Evolutionary conservation across 2,888 invertebrate species (phyloP), one percentile per base, ranked within the genome.

Genomic region (Ligdia adustata): DNA sequence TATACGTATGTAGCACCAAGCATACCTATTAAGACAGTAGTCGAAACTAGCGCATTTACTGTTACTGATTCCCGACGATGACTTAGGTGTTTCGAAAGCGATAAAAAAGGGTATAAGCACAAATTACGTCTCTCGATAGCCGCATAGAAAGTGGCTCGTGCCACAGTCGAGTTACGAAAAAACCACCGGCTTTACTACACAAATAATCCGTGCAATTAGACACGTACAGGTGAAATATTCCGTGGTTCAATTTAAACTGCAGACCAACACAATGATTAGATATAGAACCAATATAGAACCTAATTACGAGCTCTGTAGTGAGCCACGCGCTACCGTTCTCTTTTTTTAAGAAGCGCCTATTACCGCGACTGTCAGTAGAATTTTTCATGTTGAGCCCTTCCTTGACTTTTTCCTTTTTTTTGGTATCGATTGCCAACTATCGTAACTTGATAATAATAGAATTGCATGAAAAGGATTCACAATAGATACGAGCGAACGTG

Each of bases 111-210:
- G 69, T 70, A 72, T 79, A 76, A 78, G 76, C 77, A 76, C 79
- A 85, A n/a, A 85, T 86, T 82, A 82, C 79, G 74, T 73, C 75
- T 78, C 64, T 64, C 72, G 72, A 62, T 64, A 68, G 67, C 69
- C 75, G 71, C 72, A 73, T 86, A 86, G 88, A 87, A 86, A 87
- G 88, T 79, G 74, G 82, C 88, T 78, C 89, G 89, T 88, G 88
- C 88, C 79, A 71, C 58, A 51, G 66, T 55, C 60, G 54, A 50
- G 33, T 48, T 43, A 42, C 63, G 53, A 80, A 78, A 87, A 88
- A 86, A 71, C 63, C 69, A 73, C 69, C 77, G 75, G 72, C 74
- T 77, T 74, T 75, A 79, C 76, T 79, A 70, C 73, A 79, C 79
- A 79, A 80, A 80, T 80, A 88, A 84, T 83, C 85, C 82, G 81